Conservation (phyloP, 1,140 invertebrate genomes). For the Heliconius congener region DNA sequence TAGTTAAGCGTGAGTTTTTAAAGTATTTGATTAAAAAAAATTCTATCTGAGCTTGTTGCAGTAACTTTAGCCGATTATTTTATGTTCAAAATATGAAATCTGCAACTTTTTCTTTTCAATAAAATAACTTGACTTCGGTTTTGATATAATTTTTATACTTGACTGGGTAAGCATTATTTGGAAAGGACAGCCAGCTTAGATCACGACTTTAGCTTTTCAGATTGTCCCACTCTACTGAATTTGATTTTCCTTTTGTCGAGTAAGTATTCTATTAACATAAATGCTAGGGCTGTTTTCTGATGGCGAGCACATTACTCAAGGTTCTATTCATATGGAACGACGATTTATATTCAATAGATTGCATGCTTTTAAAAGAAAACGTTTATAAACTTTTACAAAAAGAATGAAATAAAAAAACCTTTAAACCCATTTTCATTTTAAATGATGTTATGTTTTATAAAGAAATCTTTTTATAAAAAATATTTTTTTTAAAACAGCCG, state of each 20-base stretch:
- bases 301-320: constrained; percentile 30
- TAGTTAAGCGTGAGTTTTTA: too few relatives aligned
- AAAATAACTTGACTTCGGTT: too few relatives aligned
- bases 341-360: constrained; percentile 14
- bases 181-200: constrained; percentile 21
- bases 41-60: too few relatives aligned
- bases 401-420: neutral
- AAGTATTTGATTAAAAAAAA: too few relatives aligned
- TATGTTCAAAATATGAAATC: too few relatives aligned
- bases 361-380: constrained; percentile 6
- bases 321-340: constrained; percentile 27
- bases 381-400: neutral
- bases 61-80: too few relatives aligned
- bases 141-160: neutral
- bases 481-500: too few relatives aligned
- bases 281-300: constrained; percentile 23
- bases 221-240: constrained; percentile 25
- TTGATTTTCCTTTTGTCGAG: constrained; percentile 32
- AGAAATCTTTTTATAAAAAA: too few relatives aligned
- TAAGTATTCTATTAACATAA: constrained; percentile 35
- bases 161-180: neutral
- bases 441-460: too few relatives aligned
- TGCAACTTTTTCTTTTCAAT: too few relatives aligned
- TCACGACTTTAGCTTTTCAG: constrained; percentile 22
- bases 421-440: neutral